phyloP scores from a whole-genome alignment of 1,140 invertebrate species.

The Formica exsecta region DNA sequence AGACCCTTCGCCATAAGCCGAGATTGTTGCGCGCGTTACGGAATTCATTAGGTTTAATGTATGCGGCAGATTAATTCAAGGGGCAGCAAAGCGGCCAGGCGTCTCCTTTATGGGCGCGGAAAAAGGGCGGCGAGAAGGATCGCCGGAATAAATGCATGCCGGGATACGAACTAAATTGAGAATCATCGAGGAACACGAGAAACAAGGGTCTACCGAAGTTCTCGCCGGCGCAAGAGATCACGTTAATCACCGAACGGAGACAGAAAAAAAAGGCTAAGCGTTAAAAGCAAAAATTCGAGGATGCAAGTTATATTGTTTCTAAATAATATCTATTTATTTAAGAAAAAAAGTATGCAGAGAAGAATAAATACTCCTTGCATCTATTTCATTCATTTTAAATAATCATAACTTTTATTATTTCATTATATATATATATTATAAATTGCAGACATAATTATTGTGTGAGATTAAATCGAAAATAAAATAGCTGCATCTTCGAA shows the following conservation, averaged over 20 bases:
- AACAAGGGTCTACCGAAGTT: conserved; percentile 40
- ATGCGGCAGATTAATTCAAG: conserved; percentile 85
- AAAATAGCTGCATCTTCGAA: background rate
- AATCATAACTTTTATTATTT: background rate
- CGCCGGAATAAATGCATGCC: conserved; percentile 75
- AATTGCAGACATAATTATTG: background rate
- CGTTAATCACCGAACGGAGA: conserved; percentile 6
- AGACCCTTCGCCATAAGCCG: conserved; percentile 34
- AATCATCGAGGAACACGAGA: conserved; percentile 45
- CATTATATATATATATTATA: background rate
- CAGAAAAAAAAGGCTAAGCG: background rate
- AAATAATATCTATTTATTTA: background rate
- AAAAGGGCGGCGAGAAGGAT: conserved; percentile 73
- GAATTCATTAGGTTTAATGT: conserved; percentile 84
- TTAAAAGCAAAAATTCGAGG: background rate
- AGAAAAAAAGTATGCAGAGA: background rate
- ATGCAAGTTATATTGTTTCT: background rate
- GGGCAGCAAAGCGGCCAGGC: conserved; percentile 82
- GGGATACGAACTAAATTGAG: conserved; percentile 59
- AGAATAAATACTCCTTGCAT: background rate
- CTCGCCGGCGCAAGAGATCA: background rate
- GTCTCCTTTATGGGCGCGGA: conserved; percentile 66
- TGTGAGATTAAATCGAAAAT: background rate
- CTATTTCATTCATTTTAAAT: background rate
- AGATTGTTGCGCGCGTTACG: conserved; percentile 71